Percentiles rank a stretch among this genome's conserved stretches.
These are phyloP conservation scores for Trogon surrucura DNA, from an alignment of 2,113 vertebrate species.

Conservation along the genomic window DNA sequence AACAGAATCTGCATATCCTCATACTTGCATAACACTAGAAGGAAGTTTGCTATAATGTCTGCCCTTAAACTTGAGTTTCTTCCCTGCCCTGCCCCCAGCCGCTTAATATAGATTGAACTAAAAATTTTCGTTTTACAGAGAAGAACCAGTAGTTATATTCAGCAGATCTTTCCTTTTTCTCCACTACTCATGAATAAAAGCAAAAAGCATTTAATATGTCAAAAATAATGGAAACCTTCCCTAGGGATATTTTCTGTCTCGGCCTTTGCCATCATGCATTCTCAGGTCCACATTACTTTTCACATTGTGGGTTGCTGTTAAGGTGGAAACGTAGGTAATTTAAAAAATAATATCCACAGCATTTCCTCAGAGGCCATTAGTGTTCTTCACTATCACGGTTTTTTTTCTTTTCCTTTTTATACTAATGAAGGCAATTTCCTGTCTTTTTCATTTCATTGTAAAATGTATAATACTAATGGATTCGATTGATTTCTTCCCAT, in stretches of 20 bases:
- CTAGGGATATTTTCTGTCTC: conserved; percentile 11
- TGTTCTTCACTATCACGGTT: neutral
- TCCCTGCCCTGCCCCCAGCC: rapidly evolving
- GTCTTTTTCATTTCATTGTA: conserved; percentile 6
- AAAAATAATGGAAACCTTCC: conserved; percentile 34
- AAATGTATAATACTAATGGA: conserved; percentile 22
- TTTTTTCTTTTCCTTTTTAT: neutral
- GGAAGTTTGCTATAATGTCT: neutral
- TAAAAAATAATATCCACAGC: conserved; percentile 29
- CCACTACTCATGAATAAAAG: neutral
- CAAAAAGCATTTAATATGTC: conserved; percentile 1
- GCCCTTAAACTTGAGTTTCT: neutral
- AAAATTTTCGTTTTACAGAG: neutral
- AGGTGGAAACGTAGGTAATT: conserved; percentile 29
- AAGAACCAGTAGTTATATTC: neutral
- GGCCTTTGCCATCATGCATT: neutral
- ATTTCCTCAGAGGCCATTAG: conserved; percentile 4
- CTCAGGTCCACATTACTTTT: neutral
- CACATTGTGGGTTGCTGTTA: neutral
- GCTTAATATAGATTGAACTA: neutral
- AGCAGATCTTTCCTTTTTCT: neutral
- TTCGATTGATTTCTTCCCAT: conserved; percentile 18
- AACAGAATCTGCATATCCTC: neutral
- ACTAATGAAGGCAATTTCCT: neutral
- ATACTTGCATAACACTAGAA: neutral